A percentile compares a stretch with the other conserved stretches of the same genome.
These are phyloP conservation scores for Euschistus heros DNA, from an alignment of 1,140 invertebrate genomes.

Conservation along the genomic window DNA sequence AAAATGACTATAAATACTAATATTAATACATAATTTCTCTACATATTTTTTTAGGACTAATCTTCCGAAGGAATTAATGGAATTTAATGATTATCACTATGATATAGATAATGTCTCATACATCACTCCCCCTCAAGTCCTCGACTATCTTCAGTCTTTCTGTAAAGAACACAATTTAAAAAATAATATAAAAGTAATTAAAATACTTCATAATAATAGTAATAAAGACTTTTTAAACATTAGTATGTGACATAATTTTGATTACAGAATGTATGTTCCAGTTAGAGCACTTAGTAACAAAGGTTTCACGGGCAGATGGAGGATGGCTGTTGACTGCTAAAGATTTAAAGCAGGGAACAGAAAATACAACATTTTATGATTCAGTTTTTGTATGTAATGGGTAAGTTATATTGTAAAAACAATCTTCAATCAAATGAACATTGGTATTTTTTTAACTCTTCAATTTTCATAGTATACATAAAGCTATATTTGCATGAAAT, in stretches of 20 bases:
- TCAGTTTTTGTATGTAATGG: slow-evolving; percentile 50
- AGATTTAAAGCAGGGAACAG: slow-evolving; percentile 35
- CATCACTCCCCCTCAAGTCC: not conserved
- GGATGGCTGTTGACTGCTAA: slow-evolving; percentile 36
- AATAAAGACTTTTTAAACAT: too few species aligned
- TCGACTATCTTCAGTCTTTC: not conserved
- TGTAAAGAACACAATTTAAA: not conserved
- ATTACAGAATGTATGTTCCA: not conserved
- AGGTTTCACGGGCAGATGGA: not conserved
- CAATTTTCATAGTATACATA: too few species aligned
- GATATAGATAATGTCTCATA: not conserved
- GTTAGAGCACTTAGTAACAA: not conserved
- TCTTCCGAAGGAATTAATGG: not conserved
- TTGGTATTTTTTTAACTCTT: too few species aligned
- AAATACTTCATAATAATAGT: not conserved
- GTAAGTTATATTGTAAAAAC: not conserved
- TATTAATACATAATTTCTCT: not conserved
- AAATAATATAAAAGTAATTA: not conserved
- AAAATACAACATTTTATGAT: slow-evolving; percentile 39
- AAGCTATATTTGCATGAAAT: too few species aligned
- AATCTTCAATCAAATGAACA: too few species aligned
- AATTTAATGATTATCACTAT: not conserved
- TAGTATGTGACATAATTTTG: too few species aligned
- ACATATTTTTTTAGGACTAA: not conserved
- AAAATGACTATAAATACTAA: not conserved